Conservation (phyloP, 1,140 invertebrate genomes). For the Acromyrmex echinatior region DNA sequence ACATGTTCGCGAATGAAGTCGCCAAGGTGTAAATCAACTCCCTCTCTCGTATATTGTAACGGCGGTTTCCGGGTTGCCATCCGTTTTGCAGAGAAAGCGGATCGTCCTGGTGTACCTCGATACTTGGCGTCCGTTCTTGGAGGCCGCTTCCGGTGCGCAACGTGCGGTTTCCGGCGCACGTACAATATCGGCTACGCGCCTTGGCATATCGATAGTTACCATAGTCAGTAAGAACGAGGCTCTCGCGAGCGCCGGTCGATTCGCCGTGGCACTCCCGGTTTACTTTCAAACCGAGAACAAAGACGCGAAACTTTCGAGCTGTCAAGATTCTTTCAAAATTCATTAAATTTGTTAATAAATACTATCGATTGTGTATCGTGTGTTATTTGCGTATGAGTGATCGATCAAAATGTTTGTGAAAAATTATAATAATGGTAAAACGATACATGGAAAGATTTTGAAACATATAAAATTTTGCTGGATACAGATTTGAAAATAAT, state of each 20-base stretch:
- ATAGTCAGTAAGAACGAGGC: slow-evolving; percentile 76
- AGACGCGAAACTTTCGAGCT: not conserved
- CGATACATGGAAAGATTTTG: no score
- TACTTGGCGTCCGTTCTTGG: slow-evolving; percentile 72
- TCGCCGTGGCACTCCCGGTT: slow-evolving; percentile 20
- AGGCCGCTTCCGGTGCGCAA: slow-evolving; percentile 78
- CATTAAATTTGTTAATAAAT: not conserved
- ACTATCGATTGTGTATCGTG: not conserved
- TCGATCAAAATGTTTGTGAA: not conserved
- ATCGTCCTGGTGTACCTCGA: slow-evolving; percentile 57
- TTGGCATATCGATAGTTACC: slow-evolving; percentile 68
- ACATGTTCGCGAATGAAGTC: slow-evolving; percentile 60
- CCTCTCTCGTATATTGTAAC: slow-evolving; percentile 34
- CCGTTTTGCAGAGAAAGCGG: slow-evolving; percentile 75
- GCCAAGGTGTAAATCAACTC: slow-evolving; percentile 24
- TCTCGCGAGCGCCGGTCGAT: slow-evolving; percentile 63
- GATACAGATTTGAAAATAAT: no score
- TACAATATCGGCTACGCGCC: slow-evolving; percentile 68
- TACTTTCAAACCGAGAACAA: slow-evolving; percentile 44
- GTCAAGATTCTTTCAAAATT: not conserved
- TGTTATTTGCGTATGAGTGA: not conserved
- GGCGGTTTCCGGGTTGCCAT: slow-evolving; percentile 69
- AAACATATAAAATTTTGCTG: no score
- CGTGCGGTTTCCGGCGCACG: slow-evolving; percentile 82
- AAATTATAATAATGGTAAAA: not conserved